Base-by-base conservation (phyloP, 2,797 vertebrate species). In the Oreortyx pictus region DNA sequence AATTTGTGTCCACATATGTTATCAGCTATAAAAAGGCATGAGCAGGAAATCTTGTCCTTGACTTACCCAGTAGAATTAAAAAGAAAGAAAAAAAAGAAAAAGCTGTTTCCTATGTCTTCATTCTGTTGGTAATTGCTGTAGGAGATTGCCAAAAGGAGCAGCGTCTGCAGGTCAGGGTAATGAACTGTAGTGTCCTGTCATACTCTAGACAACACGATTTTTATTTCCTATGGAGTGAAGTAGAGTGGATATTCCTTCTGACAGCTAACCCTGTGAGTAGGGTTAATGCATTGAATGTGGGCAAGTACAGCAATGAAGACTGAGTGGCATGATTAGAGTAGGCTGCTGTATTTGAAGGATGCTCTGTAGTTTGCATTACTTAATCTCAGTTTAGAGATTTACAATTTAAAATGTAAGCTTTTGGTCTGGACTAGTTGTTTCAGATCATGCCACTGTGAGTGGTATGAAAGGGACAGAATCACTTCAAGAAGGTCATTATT, bases 31-130 rank as follows among this genome's bases (percentile, higher is more conserved):
- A 94, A 93, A 95, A 94, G 86, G 43, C 74, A 72, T 71, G 78
- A 91, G 64, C 85, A 59, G 73, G 90, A 93, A 93, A 91, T 39
- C 85, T 90, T 86, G 94, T 95, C 96, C 96, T 96, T 95, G 61
- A 43, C 61, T 43, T 64, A 43, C 61, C 39, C 75, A 0, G 3
- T 59, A 66, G 86, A 85, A 88, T 50, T 12, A 29, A 72, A 47
- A 15, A 17, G 15, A 35, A 57, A 46, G n/a, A 75, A 60, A n/a
- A 82, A 20, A 56, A 57, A 39, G 49, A 75, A 64, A n/a, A 82
- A 91, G 72, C 56, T 27, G 60, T 93, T 96, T 96, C 94, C 89
- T 82, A 71, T 81, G 46, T 76, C 68, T 96, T 91, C 93, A 80
- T 95, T 95, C 80, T 91, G 72, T 78, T 92, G 72, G 64, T 70